Evolutionary conservation across 2,797 vertebrate species (phyloP), one percentile per base, ranked within the genome.

Genomic region (Pseudochirops corinnae): DNA sequence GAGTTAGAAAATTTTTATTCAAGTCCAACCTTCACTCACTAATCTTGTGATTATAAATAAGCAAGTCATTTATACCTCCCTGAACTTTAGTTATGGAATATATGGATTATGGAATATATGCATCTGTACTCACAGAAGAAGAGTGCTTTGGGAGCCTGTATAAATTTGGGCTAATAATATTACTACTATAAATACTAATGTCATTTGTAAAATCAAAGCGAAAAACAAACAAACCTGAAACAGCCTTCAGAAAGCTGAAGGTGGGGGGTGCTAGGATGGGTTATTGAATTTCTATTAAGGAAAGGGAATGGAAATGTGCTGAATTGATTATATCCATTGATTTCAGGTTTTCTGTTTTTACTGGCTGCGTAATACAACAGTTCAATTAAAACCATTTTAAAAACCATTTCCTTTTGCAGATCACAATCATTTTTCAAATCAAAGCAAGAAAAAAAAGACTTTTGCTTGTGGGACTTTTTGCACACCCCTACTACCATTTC

Each of bases 281-380:
- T 94, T 97, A 96, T 90, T 97, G 90, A 93, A 97, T 96, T 92
- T 93, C 56, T 92, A 96, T 97, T 62, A 97, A 18, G 1, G 90
- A 95, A 96, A 91, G 14, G 58, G 92, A 94, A 92, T 93, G 94
- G 94, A 95, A 97, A 96, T 94, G 90, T 95, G 52, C 31, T 93
- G 46, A 2, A 5, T 28, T 97, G 94, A 96, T 97, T 92, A 91
- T 82, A 74, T 60, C 74, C 53, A 98, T 96, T 95, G 95, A 95
- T 21, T 96, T 97, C 91, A 92, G 90, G 55, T 90, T 94, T 53
- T 87, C 55, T 82, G 24, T 96, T 50, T 90, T 94, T 93, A 93
- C 50, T 96, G 93, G 62, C 57, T 91, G 57, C 92, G 94, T 90
- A 91, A 53, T 93, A 55, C 21, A 67, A 53, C 93, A 58, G 62